Evolutionary conservation across 2,797 vertebrate species (phyloP).

Genomic region (Rallus crepitans): DNA sequence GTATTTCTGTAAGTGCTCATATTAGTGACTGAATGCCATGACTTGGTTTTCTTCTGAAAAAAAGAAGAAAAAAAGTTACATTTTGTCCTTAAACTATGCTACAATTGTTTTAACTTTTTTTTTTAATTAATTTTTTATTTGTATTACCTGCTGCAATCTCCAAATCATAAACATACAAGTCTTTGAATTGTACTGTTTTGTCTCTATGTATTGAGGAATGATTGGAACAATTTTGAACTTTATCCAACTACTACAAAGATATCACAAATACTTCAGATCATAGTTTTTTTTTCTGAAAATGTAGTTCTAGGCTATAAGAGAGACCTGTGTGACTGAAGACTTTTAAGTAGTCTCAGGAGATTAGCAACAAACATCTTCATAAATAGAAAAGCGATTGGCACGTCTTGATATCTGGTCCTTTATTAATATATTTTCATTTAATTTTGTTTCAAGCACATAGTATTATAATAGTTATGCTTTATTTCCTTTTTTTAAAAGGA

Average conservation of each 20-base stretch:
- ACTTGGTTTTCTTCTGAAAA: neutral
- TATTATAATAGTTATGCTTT: neutral
- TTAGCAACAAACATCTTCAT: conserved; percentile 56
- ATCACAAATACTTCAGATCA: neutral
- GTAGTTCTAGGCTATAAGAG: neutral
- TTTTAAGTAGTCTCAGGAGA: conserved; percentile 45
- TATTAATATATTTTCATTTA: conserved; percentile 48
- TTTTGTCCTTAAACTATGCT: neutral
- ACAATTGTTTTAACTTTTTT: neutral
- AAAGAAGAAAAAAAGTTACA: neutral
- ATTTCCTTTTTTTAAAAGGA: neutral
- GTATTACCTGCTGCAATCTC: neutral
- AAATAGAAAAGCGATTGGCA: conserved; percentile 40
- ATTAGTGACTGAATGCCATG: neutral
- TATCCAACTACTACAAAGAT: neutral
- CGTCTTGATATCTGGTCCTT: conserved; percentile 25
- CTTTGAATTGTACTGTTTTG: neutral
- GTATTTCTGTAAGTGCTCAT: neutral
- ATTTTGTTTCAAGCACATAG: conserved; percentile 35
- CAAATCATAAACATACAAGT: neutral
- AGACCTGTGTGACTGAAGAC: neutral
- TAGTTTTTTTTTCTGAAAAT: neutral
- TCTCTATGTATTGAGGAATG: neutral
- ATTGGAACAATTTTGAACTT: neutral
- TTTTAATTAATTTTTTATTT: neutral